Evolutionary conservation across 2,113 vertebrate species (phyloP).

Genomic region (Podarcis raffonei): DNA sequence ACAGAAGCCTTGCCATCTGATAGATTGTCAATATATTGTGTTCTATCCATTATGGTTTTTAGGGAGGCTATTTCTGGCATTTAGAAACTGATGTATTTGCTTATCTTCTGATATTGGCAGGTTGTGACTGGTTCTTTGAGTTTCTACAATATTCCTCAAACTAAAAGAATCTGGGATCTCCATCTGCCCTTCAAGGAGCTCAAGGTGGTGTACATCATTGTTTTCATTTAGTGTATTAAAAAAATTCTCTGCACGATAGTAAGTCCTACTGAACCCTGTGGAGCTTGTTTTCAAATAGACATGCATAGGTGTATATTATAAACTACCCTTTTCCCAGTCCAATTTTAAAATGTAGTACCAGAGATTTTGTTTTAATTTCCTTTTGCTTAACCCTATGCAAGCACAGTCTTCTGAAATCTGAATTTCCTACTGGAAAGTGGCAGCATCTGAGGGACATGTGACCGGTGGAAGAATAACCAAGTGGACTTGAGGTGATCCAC

Average conservation of each 20-base stretch:
- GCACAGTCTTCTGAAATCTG: background rate
- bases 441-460: background rate
- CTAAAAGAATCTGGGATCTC: background rate
- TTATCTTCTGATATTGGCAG: background rate
- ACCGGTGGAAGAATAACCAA: no score
- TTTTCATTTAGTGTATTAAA: background rate
- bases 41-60: background rate
- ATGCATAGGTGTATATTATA: background rate
- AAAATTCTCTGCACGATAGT: background rate
- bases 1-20: background rate
- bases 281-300: no score
- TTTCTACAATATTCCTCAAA: background rate
- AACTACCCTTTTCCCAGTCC: background rate
- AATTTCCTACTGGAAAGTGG: background rate
- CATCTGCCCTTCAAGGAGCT: no score
- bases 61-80: background rate
- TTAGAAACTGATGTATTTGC: background rate
- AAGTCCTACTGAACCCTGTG: no score
- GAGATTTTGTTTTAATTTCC: background rate
- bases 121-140: background rate
- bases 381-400: background rate
- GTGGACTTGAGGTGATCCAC: background rate
- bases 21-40: background rate
- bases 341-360: background rate
- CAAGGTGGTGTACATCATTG: no score